These are phyloP conservation scores for Acipenser oxyrinchus DNA, from an alignment of 2,797 vertebrate species.

Conservation along the genomic window DNA sequence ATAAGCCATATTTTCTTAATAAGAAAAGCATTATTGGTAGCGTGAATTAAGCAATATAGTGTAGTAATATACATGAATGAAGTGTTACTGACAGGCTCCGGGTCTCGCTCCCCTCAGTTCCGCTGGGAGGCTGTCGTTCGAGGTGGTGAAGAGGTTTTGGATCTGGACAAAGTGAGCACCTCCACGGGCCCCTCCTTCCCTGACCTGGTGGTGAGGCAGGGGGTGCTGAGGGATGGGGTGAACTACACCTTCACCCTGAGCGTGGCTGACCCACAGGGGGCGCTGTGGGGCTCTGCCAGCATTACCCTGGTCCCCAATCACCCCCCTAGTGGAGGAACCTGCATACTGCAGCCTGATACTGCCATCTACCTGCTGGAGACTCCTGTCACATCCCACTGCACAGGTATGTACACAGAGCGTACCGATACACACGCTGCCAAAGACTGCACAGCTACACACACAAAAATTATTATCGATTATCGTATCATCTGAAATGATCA, in stretches of 20 bases:
- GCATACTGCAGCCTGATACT: constrained; percentile 47
- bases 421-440: not conserved
- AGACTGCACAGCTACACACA: not conserved
- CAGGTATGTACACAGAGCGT: constrained; percentile 38
- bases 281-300: constrained; percentile 46
- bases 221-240: constrained; percentile 36
- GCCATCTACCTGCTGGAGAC: constrained; percentile 51
- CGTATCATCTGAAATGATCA: not conserved
- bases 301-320: constrained; percentile 38
- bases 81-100: constrained; percentile 34
- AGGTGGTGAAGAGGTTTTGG: constrained; percentile 33
- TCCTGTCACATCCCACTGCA: constrained; percentile 55
- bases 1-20: too few species aligned
- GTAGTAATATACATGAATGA: not conserved
- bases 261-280: constrained; percentile 36
- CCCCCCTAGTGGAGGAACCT: constrained; percentile 55
- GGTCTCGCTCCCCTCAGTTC: constrained; percentile 37
- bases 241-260: constrained; percentile 57
- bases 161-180: constrained; percentile 41
- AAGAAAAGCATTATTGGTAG: too few species aligned
- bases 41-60: not conserved
- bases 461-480: not conserved
- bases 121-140: constrained; percentile 44
- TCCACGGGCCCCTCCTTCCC: constrained; percentile 39
- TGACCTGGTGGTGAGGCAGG: constrained; percentile 49